These are phyloP conservation scores for Oscheius sp. DNA, from an alignment of 1,140 invertebrate genomes.

Conservation along the genomic window DNA sequence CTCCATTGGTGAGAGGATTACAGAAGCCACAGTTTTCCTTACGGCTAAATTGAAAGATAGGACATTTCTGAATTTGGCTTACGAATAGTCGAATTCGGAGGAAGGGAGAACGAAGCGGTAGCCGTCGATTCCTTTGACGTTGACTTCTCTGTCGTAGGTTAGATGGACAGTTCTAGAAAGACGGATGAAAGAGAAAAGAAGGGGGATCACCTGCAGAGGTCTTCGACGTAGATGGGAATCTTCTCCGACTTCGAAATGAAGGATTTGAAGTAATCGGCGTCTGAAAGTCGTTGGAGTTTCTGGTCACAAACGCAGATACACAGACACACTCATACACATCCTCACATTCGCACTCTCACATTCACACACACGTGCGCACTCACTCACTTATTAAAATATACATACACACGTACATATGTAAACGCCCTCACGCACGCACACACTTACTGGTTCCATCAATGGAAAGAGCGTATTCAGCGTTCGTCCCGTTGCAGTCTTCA, in stretches of 20 bases:
- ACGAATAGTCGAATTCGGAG: slow-evolving; percentile 24
- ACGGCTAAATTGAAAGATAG: neutral
- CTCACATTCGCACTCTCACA: too few species aligned
- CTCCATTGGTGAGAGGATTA: slow-evolving; percentile 10
- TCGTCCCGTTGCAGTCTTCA: neutral
- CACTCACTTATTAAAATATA: too few species aligned
- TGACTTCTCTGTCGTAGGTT: slow-evolving; percentile 26
- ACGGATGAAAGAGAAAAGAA: neutral
- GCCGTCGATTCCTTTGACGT: slow-evolving; percentile 29
- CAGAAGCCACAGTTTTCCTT: slow-evolving; percentile 37
- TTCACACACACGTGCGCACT: too few species aligned
- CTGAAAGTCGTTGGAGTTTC: too few species aligned
- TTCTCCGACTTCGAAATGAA: slow-evolving; percentile 16
- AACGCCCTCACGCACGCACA: too few species aligned
- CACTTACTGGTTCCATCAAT: slow-evolving; percentile 24
- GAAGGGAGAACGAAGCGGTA: slow-evolving; percentile 32
- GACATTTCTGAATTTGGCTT: neutral
- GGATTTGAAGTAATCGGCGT: slow-evolving; percentile 36
- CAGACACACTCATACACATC: neutral
- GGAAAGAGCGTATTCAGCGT: neutral
- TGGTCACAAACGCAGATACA: too few species aligned
- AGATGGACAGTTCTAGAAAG: slow-evolving; percentile 18
- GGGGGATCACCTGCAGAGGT: slow-evolving; percentile 26
- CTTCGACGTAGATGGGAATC: slow-evolving; percentile 29
- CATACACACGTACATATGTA: neutral